Evolutionary conservation across 2,797 vertebrate species (phyloP).

Genomic region (Melanotaenia maccullochi): DNA sequence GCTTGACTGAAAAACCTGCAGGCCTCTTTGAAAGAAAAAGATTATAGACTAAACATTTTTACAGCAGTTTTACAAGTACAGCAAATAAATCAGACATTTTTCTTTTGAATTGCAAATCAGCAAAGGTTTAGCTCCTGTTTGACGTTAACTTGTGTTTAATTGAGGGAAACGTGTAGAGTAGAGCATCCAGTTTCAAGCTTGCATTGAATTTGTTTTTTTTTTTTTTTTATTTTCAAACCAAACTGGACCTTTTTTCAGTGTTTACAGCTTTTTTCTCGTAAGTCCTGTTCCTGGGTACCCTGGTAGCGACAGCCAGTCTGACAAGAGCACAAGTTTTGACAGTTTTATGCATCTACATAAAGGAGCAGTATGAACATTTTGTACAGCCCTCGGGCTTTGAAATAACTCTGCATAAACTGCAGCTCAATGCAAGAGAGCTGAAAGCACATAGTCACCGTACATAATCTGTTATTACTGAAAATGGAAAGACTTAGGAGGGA

Average conservation of each 20-base stretch:
- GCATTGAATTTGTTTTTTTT: not conserved
- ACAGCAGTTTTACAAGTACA: too few relatives aligned
- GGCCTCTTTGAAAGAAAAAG: too few relatives aligned
- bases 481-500: not conserved
- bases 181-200: not conserved
- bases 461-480: not conserved
- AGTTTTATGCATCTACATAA: conserved; percentile 6
- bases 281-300: conserved; percentile 11
- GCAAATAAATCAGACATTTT: too few relatives aligned
- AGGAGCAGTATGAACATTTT: not conserved
- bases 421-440: not conserved
- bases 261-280: not conserved
- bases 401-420: not conserved
- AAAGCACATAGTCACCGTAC: conserved; percentile 1
- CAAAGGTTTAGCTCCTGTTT: not conserved
- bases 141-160: not conserved
- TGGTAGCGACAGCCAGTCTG: not conserved
- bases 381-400: not conserved
- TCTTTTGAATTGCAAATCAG: not conserved
- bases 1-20: not conserved
- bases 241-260: not conserved
- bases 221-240: not conserved
- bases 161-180: too few relatives aligned
- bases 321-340: conserved; percentile 11
- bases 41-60: too few relatives aligned